These are phyloP conservation scores for Tipula lateralis DNA, from an alignment of 2,888 invertebrate genomes.

Conservation along the genomic window DNA sequence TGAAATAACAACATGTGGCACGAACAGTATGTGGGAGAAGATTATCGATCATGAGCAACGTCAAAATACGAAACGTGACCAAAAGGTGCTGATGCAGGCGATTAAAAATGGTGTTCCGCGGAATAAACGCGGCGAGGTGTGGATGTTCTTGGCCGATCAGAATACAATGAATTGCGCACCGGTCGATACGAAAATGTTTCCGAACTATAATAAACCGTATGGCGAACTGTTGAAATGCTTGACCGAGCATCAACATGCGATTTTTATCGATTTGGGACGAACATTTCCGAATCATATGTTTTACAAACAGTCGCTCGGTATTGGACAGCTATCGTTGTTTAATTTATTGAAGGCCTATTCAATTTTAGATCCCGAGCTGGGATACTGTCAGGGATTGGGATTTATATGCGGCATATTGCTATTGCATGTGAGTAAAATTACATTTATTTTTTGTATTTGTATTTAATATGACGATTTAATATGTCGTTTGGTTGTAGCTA, in stretches of 20 bases:
- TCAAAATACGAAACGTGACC: slow-evolving; percentile 50
- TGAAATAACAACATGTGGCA: slow-evolving; percentile 70
- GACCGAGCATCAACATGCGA: slow-evolving; percentile 94
- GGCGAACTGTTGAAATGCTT: slow-evolving; percentile 74
- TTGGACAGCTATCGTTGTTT: slow-evolving; percentile 89
- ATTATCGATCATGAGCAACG: slow-evolving; percentile 54
- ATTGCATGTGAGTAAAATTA: slow-evolving; percentile 76
- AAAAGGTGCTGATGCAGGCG: slow-evolving; percentile 68
- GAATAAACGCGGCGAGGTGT: slow-evolving; percentile 63
- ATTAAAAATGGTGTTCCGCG: slow-evolving; percentile 82
- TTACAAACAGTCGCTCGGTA: slow-evolving; percentile 85
- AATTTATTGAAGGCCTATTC: slow-evolving; percentile 96
- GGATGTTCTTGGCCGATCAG: slow-evolving; percentile 87
- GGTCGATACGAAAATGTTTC: slow-evolving; percentile 63
- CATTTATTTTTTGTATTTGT: neutral
- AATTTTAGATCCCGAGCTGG: slow-evolving; percentile 86
- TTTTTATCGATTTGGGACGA: slow-evolving; percentile 84
- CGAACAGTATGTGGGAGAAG: slow-evolving; percentile 67
- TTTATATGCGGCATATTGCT: slow-evolving; percentile 92
- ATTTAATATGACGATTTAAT: neutral
- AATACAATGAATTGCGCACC: slow-evolving; percentile 66
- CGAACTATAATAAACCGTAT: slow-evolving; percentile 75
- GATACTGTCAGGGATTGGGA: slow-evolving; percentile 94
- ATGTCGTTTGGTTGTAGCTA: slow-evolving; percentile 60
- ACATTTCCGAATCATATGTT: slow-evolving; percentile 92